These are phyloP conservation scores for Galeopterus variegatus DNA, from an alignment of 2,113 vertebrate species.

Conservation along the genomic window DNA sequence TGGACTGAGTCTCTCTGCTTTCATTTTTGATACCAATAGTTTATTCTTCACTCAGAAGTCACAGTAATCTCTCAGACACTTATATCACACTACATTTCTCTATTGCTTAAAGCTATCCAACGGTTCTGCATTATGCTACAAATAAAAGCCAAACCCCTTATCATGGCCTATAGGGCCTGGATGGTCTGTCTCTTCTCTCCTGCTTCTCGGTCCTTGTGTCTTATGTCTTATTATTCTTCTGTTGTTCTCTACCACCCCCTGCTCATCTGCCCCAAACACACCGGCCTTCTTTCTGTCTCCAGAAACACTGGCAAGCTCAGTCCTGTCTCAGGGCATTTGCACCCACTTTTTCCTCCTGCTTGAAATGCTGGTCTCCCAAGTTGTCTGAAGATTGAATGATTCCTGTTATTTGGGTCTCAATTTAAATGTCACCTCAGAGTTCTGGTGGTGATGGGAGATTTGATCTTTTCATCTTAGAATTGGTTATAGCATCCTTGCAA, in stretches of 20 bases:
- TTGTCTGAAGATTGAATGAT: not conserved
- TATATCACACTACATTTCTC: not conserved
- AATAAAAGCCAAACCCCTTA: not conserved
- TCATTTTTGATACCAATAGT: not conserved
- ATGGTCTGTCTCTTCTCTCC: not conserved
- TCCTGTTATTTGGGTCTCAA: not conserved
- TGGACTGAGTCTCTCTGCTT: not conserved
- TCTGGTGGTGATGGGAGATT: not conserved
- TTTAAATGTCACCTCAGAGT: not conserved
- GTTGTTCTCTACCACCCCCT: not conserved
- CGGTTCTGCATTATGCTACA: not conserved
- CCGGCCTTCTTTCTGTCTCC: not conserved
- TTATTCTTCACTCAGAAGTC: not conserved
- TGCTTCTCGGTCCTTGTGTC: not conserved
- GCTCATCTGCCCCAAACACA: too few relatives aligned
- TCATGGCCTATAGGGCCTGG: not conserved
- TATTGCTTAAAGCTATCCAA: not conserved
- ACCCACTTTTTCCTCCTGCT: not conserved
- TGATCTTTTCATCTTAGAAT: not conserved
- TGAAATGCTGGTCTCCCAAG: not conserved
- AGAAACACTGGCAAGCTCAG: not conserved
- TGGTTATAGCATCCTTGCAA: not conserved
- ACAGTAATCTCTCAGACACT: not conserved
- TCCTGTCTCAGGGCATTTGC: not conserved
- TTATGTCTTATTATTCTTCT: not conserved